These are phyloP conservation scores for Nesogale talazaci DNA, from an alignment of 2,113 vertebrate genomes.

Conservation along the genomic window DNA sequence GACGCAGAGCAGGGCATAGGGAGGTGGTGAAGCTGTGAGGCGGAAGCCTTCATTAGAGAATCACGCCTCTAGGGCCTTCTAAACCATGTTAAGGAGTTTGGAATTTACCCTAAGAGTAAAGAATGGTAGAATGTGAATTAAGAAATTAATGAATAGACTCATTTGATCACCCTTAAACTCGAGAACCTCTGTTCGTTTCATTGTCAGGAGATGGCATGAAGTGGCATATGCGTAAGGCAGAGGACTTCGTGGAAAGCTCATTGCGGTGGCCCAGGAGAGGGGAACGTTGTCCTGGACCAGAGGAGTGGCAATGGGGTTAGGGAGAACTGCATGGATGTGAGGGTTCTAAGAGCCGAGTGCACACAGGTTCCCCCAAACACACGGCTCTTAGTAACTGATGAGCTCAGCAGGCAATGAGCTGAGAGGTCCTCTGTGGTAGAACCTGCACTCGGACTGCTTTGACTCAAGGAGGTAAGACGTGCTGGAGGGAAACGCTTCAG, in stretches of 20 bases:
- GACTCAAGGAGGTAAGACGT: too few relatives aligned
- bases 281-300: background rate
- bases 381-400: too few relatives aligned
- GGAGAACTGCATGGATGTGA: background rate
- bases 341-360: background rate
- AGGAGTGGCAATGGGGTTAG: background rate
- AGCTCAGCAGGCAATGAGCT: too few relatives aligned
- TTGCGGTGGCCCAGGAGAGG: background rate
- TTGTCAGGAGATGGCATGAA: background rate
- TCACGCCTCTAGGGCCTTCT: background rate
- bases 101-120: conserved; percentile 6
- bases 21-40: background rate
- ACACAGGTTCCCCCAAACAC: background rate
- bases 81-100: background rate
- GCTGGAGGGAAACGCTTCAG: too few relatives aligned
- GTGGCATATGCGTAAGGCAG: background rate
- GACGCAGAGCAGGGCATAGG: background rate
- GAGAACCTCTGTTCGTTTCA: conserved; percentile 6
- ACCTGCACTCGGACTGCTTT: too few relatives aligned
- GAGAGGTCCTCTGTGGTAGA: too few relatives aligned
- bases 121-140: background rate
- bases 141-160: conserved; percentile 24
- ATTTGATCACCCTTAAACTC: background rate
- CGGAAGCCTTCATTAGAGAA: background rate
- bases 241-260: too few relatives aligned